Evolutionary conservation across 2,888 invertebrate genomes (phyloP).

Genomic region (Venusia cambrica): DNA sequence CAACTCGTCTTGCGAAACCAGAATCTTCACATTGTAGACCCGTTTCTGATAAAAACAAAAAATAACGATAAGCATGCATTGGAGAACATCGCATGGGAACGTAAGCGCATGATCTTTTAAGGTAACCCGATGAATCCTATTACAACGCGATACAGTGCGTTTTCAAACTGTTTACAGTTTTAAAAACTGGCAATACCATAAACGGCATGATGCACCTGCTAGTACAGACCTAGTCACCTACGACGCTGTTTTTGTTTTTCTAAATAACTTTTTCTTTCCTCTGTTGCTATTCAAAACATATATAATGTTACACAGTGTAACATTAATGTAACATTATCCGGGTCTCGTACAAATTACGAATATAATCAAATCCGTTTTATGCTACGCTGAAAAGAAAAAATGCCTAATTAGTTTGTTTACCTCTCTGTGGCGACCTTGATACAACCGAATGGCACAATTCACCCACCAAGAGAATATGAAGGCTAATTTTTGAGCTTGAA

Average conservation of each 20-base stretch:
- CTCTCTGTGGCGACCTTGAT: slow-evolving; percentile 27
- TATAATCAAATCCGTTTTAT: slow-evolving; percentile 35
- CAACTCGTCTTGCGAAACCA: slow-evolving; percentile 75
- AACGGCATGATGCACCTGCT: slow-evolving; percentile 68
- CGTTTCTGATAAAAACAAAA: slow-evolving; percentile 64
- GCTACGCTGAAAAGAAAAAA: slow-evolving; percentile 31
- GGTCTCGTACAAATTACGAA: slow-evolving; percentile 16
- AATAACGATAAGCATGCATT: slow-evolving; percentile 47
- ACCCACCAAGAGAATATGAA: background rate
- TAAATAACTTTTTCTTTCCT: slow-evolving; percentile 2
- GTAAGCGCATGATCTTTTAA: slow-evolving; percentile 48
- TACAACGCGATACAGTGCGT: slow-evolving; percentile 42
- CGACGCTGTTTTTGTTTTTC: too few relatives aligned
- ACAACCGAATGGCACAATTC: slow-evolving; percentile 16
- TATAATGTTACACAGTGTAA: too few relatives aligned
- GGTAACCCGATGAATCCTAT: slow-evolving; percentile 48
- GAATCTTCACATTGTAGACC: slow-evolving; percentile 75
- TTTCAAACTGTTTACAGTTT: slow-evolving; percentile 36
- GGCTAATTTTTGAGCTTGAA: background rate
- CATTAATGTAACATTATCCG: slow-evolving; percentile 1
- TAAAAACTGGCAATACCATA: slow-evolving; percentile 58
- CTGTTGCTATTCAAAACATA: too few relatives aligned
- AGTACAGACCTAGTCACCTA: slow-evolving; percentile 51
- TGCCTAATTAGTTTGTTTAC: slow-evolving; percentile 48
- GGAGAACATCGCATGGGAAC: slow-evolving; percentile 71